A percentile compares a stretch with the other conserved stretches of the same genome.
Conservation (phyloP, 2,797 vertebrate species). For the Sparidentex hasta region DNA sequence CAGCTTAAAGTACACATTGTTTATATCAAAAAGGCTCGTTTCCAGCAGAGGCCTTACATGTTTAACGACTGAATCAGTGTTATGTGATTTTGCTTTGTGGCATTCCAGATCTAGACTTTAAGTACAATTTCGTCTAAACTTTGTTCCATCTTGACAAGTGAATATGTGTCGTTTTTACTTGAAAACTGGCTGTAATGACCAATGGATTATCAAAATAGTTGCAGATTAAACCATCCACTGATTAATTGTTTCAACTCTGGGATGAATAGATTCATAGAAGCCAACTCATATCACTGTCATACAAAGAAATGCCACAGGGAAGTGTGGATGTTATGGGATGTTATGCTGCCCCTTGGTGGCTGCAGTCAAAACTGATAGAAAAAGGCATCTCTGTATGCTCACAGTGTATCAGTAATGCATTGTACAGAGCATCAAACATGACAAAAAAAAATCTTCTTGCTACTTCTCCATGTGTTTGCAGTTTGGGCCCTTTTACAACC, state of each 20-base stretch:
- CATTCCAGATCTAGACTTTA: too few species aligned
- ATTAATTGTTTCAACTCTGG: not conserved
- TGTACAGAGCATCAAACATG: not conserved
- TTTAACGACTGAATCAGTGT: too few species aligned
- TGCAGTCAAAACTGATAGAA: not conserved
- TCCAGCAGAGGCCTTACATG: too few species aligned
- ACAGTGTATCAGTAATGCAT: not conserved
- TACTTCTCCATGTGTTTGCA: not conserved
- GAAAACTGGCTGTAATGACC: not conserved
- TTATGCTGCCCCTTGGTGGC: conserved; percentile 63
- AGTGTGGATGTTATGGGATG: not conserved
- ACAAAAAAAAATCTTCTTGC: not conserved
- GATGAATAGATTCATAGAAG: not conserved
- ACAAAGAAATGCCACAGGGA: not conserved
- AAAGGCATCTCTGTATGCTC: not conserved
- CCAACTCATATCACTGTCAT: not conserved
- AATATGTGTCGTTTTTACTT: not conserved
- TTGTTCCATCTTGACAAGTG: not conserved
- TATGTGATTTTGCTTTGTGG: too few species aligned
- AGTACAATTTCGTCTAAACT: too few species aligned
- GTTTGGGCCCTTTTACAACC: not conserved
- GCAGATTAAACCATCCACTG: not conserved
- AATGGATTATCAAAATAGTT: not conserved
- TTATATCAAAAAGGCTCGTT: too few species aligned
- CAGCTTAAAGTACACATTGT: too few species aligned